Conservation (phyloP, 2,797 vertebrate species). For the Pipistrellus pygmaeus region DNA sequence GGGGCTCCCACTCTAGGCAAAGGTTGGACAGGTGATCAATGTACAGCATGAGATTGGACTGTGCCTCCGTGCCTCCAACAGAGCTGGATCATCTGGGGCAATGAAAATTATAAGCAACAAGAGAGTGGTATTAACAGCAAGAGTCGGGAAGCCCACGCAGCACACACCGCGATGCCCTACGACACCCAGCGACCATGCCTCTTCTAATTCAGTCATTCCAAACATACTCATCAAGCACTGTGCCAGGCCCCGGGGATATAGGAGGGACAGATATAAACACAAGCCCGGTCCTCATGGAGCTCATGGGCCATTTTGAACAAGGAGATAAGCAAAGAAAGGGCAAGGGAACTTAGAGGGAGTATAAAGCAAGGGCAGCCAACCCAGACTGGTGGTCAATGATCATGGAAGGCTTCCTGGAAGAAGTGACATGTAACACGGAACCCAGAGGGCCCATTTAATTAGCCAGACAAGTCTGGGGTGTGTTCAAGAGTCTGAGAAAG, state of each 20-base stretch:
- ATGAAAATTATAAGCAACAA: slow-evolving; percentile 83
- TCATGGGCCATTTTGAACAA: not conserved
- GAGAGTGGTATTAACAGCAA: slow-evolving; percentile 80
- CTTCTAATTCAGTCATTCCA: slow-evolving; percentile 9
- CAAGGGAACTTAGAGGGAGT: not conserved
- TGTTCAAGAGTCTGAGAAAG: not conserved
- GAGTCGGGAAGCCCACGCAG: slow-evolving; percentile 33
- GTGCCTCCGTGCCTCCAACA: slow-evolving; percentile 96
- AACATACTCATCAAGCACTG: slow-evolving; percentile 31
- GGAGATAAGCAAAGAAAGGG: not conserved
- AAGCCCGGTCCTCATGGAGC: not conserved
- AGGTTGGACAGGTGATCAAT: slow-evolving; percentile 96
- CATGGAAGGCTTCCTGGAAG: slow-evolving; percentile 24
- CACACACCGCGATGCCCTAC: not conserved
- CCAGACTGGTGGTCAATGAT: not conserved
- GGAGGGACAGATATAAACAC: not conserved
- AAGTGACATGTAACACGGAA: slow-evolving; percentile 3
- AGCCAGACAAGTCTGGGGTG: not conserved
- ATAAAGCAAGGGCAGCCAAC: slow-evolving; percentile 38
- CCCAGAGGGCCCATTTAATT: not conserved
- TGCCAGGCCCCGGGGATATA: not conserved
- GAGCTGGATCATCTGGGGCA: slow-evolving; percentile 95
- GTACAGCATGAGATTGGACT: slow-evolving; percentile 95
- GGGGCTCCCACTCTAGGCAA: slow-evolving; percentile 93
- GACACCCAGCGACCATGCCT: not conserved